Percentiles rank a stretch among this genome's conserved stretches.
phyloP scores from a whole-genome alignment of 2,113 vertebrate genomes.

The Periophthalmus modestus region DNA sequence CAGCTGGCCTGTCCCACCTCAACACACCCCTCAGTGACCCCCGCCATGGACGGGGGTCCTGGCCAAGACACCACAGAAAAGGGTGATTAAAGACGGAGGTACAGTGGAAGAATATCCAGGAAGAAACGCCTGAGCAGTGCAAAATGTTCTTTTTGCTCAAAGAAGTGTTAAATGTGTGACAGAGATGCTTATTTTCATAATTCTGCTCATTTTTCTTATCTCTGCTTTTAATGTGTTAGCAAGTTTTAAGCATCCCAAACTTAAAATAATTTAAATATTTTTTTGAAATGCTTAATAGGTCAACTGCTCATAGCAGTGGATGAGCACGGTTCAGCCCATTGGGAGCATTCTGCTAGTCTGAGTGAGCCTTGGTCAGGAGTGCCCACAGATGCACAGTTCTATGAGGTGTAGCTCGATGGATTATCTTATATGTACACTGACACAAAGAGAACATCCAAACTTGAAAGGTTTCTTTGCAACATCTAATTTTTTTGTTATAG shows the following conservation, averaged over 20 bases:
- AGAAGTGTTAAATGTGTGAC: slow-evolving; percentile 16
- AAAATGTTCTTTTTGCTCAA: slow-evolving; percentile 18
- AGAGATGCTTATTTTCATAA: slow-evolving; percentile 8
- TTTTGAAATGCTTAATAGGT: background rate
- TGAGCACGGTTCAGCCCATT: background rate
- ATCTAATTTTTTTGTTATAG: too few species aligned
- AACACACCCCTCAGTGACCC: slow-evolving; percentile 51
- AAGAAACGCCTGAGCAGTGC: slow-evolving; percentile 26
- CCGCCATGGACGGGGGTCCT: slow-evolving; percentile 36
- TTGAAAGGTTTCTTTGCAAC: background rate
- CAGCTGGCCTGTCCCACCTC: slow-evolving; percentile 30
- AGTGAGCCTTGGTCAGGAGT: background rate
- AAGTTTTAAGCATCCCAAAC: background rate
- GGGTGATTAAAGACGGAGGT: slow-evolving; percentile 52
- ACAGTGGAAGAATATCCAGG: slow-evolving; percentile 33
- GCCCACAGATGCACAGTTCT: background rate
- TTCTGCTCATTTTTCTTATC: background rate
- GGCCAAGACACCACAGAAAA: slow-evolving; percentile 30
- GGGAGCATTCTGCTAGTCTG: background rate
- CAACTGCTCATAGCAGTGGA: background rate
- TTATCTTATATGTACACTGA: background rate
- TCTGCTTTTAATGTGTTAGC: background rate
- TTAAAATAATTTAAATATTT: background rate
- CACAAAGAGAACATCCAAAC: background rate
- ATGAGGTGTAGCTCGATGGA: background rate